phyloP scores from a whole-genome alignment of 2,888 invertebrate genomes.

The Rhopalosiphum nymphaeae region DNA sequence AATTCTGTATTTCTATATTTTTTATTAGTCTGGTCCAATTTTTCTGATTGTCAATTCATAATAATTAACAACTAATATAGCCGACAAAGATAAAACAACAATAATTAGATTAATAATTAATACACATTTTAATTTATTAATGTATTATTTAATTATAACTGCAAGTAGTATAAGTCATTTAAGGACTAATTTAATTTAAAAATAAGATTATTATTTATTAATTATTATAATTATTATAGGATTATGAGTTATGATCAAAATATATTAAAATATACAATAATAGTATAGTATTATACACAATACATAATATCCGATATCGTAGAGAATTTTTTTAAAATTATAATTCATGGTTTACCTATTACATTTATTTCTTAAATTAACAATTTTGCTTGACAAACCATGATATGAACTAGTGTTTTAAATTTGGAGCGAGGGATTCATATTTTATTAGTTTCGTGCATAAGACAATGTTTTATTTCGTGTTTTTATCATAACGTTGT shows the following conservation, averaged over 20 bases:
- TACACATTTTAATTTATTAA: background rate
- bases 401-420: background rate
- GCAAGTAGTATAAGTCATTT: background rate
- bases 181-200: background rate
- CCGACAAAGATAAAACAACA: background rate
- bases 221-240: background rate
- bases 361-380: background rate
- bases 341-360: too few species aligned
- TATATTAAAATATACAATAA: too few species aligned
- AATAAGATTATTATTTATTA: background rate
- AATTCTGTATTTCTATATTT: background rate
- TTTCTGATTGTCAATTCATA: background rate
- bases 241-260: background rate
- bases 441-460: background rate
- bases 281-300: too few species aligned
- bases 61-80: background rate
- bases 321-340: too few species aligned
- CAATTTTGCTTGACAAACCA: background rate
- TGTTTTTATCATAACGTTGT: background rate
- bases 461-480: background rate
- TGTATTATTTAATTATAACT: background rate
- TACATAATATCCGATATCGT: too few species aligned
- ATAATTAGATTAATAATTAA: background rate
- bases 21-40: background rate
- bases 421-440: too few species aligned